Conservation (phyloP, 2,888 invertebrate species). For the Fragum whitleyi region DNA sequence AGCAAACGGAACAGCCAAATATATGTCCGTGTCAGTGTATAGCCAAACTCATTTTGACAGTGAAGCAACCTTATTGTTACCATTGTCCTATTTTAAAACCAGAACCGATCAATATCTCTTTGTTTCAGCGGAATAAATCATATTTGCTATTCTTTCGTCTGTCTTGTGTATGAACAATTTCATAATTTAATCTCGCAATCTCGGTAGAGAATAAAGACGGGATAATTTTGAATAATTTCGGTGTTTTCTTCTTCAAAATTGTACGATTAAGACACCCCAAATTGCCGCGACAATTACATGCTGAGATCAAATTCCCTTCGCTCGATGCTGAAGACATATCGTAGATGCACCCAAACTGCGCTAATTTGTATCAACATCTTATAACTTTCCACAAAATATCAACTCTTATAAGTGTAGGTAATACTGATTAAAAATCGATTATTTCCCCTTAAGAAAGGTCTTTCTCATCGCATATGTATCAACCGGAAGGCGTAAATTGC, state of each 20-base stretch:
- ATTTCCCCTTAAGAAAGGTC: too few relatives aligned
- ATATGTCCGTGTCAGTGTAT: too few relatives aligned
- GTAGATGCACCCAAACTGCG: too few relatives aligned
- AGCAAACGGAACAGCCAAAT: too few relatives aligned
- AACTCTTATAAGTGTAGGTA: too few relatives aligned
- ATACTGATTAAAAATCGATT: too few relatives aligned
- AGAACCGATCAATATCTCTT: conserved; percentile 50
- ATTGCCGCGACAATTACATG: conserved; percentile 49
- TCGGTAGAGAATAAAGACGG: conserved; percentile 51
- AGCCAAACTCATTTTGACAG: background rate
- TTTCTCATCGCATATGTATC: too few relatives aligned
- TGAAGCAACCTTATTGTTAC: conserved; percentile 46
- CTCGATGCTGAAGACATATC: too few relatives aligned
- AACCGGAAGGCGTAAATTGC: too few relatives aligned
- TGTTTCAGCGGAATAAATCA: conserved; percentile 59
- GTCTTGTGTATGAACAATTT: conserved; percentile 44
- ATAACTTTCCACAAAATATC: too few relatives aligned
- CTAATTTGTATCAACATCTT: too few relatives aligned
- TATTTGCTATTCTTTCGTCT: conserved; percentile 46
- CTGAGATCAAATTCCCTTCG: conserved; percentile 17
- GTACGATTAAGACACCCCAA: conserved; percentile 45
- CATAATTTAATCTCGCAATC: conserved; percentile 60
- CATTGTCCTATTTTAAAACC: conserved; percentile 19
- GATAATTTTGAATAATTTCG: conserved; percentile 62
- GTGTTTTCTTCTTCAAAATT: conserved; percentile 47